phyloP scores from a whole-genome alignment of 2,888 invertebrate genomes.

The Drosophila falleni region DNA sequence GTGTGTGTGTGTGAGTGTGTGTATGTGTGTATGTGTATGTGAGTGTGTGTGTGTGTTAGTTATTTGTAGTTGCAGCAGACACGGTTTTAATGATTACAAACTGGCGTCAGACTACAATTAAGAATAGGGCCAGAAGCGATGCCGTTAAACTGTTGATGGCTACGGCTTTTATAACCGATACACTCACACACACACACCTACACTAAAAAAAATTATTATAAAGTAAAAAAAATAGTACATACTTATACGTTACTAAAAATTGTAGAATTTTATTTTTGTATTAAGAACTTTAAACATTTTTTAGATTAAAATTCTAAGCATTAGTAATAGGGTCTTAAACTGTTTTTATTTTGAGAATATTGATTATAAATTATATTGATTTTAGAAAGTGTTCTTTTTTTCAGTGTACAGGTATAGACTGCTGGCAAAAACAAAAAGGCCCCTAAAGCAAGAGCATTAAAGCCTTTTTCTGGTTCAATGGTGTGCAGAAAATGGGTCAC shows the following conservation, averaged over 20 bases:
- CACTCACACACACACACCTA: slow-evolving; percentile 13
- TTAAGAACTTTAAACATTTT: too few relatives aligned
- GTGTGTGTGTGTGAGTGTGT: slow-evolving; percentile 1
- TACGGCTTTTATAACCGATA: slow-evolving; percentile 34
- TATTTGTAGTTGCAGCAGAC: slow-evolving; percentile 30
- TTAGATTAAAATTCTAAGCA: too few relatives aligned
- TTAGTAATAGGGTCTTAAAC: too few relatives aligned
- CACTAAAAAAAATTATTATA: too few relatives aligned
- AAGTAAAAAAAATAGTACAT: too few relatives aligned
- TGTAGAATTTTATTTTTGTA: too few relatives aligned
- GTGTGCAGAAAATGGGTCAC: slow-evolving; percentile 78
- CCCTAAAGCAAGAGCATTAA: slow-evolving; percentile 34
- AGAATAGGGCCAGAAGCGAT: slow-evolving; percentile 53
- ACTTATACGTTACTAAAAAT: too few relatives aligned
- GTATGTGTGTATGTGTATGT: slow-evolving; percentile 7
- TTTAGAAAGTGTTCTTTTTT: too few relatives aligned
- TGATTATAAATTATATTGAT: too few relatives aligned
- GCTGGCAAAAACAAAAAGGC: too few relatives aligned
- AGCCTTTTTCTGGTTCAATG: slow-evolving; percentile 78
- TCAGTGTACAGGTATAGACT: too few relatives aligned
- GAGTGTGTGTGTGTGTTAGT: slow-evolving; percentile 7
- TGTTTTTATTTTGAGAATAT: too few relatives aligned
- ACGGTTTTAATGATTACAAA: slow-evolving; percentile 61
- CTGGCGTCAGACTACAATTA: slow-evolving; percentile 59
- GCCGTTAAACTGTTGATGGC: slow-evolving; percentile 61